Conservation (phyloP, 2,888 invertebrate species). For the Pinctada fucata region DNA sequence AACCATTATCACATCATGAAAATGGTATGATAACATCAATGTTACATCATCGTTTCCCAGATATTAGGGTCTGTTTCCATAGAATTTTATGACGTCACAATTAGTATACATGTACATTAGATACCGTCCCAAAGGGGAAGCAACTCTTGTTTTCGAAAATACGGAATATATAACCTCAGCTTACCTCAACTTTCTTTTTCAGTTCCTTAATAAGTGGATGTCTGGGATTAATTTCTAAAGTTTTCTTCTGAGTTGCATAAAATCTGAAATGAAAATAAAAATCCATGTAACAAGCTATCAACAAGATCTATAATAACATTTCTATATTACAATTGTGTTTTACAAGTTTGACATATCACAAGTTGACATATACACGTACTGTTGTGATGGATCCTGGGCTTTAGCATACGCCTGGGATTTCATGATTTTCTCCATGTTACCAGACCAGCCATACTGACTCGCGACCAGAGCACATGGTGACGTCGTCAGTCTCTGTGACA, state of each 20-base stretch:
- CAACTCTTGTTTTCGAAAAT: too few relatives aligned
- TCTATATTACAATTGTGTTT: background rate
- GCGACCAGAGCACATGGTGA: slow-evolving; percentile 98
- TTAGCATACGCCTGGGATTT: slow-evolving; percentile 95
- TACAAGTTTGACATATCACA: background rate
- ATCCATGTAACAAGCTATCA: background rate
- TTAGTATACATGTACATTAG: too few relatives aligned
- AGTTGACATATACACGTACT: slow-evolving; percentile 72
- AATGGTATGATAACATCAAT: too few relatives aligned
- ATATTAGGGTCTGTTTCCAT: too few relatives aligned
- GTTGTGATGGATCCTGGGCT: slow-evolving; percentile 84
- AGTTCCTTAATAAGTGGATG: slow-evolving; percentile 97
- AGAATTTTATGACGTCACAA: too few relatives aligned
- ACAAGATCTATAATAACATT: background rate
- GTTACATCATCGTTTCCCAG: too few relatives aligned
- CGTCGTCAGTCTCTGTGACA: slow-evolving; percentile 91
- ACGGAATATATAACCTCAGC: background rate
- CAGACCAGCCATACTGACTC: slow-evolving; percentile 98
- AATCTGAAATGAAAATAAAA: slow-evolving; percentile 63
- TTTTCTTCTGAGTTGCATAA: slow-evolving; percentile 85
- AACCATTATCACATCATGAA: too few relatives aligned
- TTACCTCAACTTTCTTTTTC: slow-evolving; percentile 84
- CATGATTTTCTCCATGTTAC: slow-evolving; percentile 98
- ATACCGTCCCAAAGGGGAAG: too few relatives aligned
- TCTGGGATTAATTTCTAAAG: slow-evolving; percentile 96